Conservation (phyloP, 2,113 vertebrate species). For the Ginglymostoma cirratum region DNA sequence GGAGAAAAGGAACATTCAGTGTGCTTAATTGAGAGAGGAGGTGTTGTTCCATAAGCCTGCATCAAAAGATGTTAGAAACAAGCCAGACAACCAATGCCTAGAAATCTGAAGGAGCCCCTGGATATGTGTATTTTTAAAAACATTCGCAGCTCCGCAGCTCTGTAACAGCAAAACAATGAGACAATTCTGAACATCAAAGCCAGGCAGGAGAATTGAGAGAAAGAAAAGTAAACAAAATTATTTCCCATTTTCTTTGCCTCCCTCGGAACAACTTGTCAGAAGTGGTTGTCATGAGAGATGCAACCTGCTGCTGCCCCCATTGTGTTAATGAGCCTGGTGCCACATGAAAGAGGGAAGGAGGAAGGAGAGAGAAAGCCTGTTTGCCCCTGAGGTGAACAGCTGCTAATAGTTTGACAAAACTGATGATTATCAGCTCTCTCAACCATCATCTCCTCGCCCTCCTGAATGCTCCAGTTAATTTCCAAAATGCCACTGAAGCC, state of each 20-base stretch:
- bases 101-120: background rate
- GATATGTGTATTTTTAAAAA: background rate
- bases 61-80: background rate
- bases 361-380: slow-evolving; percentile 28
- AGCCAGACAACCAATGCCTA: background rate
- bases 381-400: slow-evolving; percentile 37
- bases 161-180: background rate
- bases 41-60: background rate
- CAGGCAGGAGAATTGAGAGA: background rate
- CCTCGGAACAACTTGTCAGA: slow-evolving; percentile 17
- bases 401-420: slow-evolving; percentile 24
- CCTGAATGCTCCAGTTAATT: slow-evolving; percentile 32
- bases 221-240: background rate
- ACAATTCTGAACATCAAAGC: background rate
- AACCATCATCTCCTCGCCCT: background rate
- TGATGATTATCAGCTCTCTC: slow-evolving; percentile 33
- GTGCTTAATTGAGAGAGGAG: background rate
- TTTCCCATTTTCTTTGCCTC: slow-evolving; percentile 11
- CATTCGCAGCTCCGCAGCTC: background rate
- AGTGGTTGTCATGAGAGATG: slow-evolving; percentile 10
- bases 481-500: slow-evolving; percentile 28
- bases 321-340: slow-evolving; percentile 25
- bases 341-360: slow-evolving; percentile 10
- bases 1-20: background rate
- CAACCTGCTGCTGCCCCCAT: slow-evolving; percentile 22